These are phyloP conservation scores for Phaethornis superciliosus DNA, from an alignment of 2,113 vertebrate genomes.

Conservation along the genomic window DNA sequence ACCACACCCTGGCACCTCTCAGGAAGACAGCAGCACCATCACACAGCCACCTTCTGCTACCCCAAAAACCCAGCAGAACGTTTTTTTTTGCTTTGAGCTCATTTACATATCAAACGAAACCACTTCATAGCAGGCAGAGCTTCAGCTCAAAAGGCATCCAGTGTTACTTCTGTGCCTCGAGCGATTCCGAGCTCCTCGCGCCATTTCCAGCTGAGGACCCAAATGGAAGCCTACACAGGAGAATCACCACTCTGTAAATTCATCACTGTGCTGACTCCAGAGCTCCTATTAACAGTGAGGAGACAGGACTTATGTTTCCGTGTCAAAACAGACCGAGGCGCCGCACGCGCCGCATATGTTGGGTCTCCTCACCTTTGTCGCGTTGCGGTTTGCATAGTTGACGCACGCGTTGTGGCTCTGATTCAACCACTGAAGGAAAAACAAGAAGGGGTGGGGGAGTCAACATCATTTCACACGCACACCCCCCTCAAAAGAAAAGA, in stretches of 20 bases:
- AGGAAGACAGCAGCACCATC: rapidly evolving
- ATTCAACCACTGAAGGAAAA: constrained; percentile 87
- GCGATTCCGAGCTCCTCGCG: rapidly evolving
- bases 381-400: constrained; percentile 95
- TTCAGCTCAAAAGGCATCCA: not conserved
- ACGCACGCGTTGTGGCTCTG: constrained; percentile 97
- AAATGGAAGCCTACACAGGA: not conserved
- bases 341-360: not conserved
- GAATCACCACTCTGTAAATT: not conserved
- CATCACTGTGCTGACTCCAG: not conserved
- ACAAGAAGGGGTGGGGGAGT: not conserved
- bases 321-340: not conserved
- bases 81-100: not conserved
- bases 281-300: not conserved
- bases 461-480: not conserved
- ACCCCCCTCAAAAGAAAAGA: not conserved
- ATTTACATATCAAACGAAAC: not conserved
- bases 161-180: rapidly evolving
- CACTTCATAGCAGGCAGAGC: not conserved
- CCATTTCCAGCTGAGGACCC: not conserved
- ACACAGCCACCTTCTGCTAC: not conserved
- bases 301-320: not conserved
- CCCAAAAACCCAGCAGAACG: not conserved
- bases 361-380: constrained; percentile 84
- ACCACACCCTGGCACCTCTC: not conserved